A percentile compares a stretch with the other conserved stretches of the same genome.
Conservation (phyloP, 2,797 vertebrate species). For the Spondyliosoma cantharus region DNA sequence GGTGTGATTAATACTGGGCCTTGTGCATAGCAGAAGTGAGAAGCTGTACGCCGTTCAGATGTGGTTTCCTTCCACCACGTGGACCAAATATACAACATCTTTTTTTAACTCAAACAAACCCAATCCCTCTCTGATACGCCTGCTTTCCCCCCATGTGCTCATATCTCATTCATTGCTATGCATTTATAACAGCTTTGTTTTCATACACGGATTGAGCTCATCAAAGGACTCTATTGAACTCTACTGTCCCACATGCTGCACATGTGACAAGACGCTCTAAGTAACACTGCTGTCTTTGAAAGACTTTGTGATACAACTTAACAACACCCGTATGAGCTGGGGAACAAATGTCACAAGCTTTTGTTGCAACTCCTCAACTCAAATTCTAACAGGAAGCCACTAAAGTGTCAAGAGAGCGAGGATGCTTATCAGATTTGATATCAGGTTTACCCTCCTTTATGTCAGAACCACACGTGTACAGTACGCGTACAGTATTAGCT, state of each 20-base stretch:
- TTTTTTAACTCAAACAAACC: not conserved
- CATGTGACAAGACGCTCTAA: too few relatives aligned
- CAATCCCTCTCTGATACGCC: not conserved
- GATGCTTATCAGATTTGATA: not conserved
- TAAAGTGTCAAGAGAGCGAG: not conserved
- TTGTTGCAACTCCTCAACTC: not conserved
- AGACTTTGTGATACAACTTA: accelerated
- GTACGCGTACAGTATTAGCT: too few relatives aligned
- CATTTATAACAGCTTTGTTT: not conserved
- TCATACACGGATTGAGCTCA: not conserved
- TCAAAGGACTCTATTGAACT: not conserved
- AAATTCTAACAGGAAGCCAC: not conserved
- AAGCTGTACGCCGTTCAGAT: not conserved
- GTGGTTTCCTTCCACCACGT: not conserved
- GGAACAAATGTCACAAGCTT: not conserved
- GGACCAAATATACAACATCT: not conserved
- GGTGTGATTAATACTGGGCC: not conserved
- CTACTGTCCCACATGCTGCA: not conserved
- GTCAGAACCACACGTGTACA: too few relatives aligned
- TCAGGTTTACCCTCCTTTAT: too few relatives aligned
- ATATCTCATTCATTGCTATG: not conserved
- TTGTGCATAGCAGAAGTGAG: not conserved
- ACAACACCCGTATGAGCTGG: not conserved
- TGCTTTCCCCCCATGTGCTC: not conserved
- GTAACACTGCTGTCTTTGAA: too few relatives aligned